Percentiles rank a stretch among this genome's conserved stretches.
Evolutionary conservation across 2,797 vertebrate genomes (phyloP).

Genomic region (Champsocephalus gunnari): DNA sequence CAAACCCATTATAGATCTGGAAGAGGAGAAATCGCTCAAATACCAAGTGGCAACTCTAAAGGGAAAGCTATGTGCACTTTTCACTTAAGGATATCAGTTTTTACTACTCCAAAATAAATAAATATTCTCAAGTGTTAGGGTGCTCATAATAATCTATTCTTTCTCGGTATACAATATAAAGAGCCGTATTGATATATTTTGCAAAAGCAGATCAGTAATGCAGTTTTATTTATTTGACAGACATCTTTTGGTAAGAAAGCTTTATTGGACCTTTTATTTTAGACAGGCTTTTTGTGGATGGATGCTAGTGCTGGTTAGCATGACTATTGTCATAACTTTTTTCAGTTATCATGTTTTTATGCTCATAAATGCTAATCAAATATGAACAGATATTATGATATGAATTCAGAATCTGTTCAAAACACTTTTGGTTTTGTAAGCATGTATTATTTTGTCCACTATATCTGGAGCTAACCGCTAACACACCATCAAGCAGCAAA

Average conservation of each 20-base stretch:
- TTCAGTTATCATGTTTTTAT: no score
- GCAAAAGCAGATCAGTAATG: background rate
- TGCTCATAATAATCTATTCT: conserved; percentile 13
- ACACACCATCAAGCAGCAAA: background rate
- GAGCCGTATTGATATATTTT: background rate
- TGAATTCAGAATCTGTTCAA: no score
- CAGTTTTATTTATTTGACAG: conserved; percentile 1
- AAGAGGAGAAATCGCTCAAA: conserved; percentile 70
- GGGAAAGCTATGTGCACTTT: conserved; percentile 52
- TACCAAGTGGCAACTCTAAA: conserved; percentile 64
- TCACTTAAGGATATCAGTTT: conserved; percentile 58
- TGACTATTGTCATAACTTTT: background rate
- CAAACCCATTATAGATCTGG: conserved; percentile 75
- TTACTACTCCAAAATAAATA: conserved; percentile 53
- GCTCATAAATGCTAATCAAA: no score
- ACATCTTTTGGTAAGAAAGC: conserved; percentile 2
- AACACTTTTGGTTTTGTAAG: no score
- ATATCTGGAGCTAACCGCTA: background rate
- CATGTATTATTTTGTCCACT: background rate
- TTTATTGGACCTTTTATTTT: background rate
- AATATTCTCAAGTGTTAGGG: conserved; percentile 36
- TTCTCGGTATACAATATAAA: background rate
- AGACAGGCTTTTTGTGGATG: conserved; percentile 1
- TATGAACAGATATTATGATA: no score
- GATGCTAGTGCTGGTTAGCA: background rate